Evolutionary conservation across 2,797 vertebrate genomes (phyloP), one percentile per base, ranked within the genome.

Genomic region (Vireo griseus): DNA sequence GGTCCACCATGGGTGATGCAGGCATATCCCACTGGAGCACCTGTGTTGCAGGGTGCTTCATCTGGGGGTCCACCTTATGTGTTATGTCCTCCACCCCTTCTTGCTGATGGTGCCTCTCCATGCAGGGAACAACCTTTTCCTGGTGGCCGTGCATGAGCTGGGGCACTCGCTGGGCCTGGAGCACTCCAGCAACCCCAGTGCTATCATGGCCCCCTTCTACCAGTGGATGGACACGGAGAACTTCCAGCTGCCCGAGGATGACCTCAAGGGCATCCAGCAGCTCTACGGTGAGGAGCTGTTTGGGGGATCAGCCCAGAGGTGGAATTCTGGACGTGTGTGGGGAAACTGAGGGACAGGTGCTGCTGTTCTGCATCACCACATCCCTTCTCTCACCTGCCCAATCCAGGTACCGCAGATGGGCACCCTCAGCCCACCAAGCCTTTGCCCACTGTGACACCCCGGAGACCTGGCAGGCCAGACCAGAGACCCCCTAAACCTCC

Each of bases 201-300:
- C 99, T 88, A 99, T 99, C 97, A 99, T 99, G 99, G 99, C 99
- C 5, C 99, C 99, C 0, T 99, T 99, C 97, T 99, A 99, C 97
- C 99, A 99, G 84, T 99, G 99, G 99, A 99, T 99, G 99, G 99
- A 99, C 96, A 99, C 98, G 0, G 99, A 99, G 16, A 98, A 99
- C 96, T 99, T 99, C 97, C 98, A 99, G 96, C 97, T 99, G 76
- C 99, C 99, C 0, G 99, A 99, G 10, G 99, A 99, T 4, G 99
- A 99, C 94, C 98, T 98, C 33, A 97, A 97, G 48, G 99, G 99
- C 63, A 99, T 99, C 69, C 99, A 99, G 87, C 99, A 99, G 97
- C 99, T 99, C 78, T 99, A 99, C 2, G 99, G 99, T 99, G 96
- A 96, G 97, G 21, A 35, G 69, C 65, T 35, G 29, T 4, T 31